These are phyloP conservation scores for Trachelipus rathkii DNA, from an alignment of 1,140 invertebrate genomes.

Conservation along the genomic window DNA sequence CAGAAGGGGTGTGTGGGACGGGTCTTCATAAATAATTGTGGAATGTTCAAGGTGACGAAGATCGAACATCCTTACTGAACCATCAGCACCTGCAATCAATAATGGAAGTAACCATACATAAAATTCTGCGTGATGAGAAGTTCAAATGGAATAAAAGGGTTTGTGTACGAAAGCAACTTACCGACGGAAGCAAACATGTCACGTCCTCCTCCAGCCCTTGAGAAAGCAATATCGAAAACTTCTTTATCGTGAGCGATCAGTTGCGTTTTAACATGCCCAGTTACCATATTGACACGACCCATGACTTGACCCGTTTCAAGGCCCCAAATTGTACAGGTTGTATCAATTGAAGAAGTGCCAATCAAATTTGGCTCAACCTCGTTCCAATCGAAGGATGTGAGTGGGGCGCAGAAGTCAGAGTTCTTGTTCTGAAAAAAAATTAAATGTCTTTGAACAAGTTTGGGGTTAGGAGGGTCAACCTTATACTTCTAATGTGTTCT, in stretches of 20 bases:
- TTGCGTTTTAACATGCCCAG: slow-evolving; percentile 97
- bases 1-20: slow-evolving; percentile 88
- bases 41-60: slow-evolving; percentile 96
- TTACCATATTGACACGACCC: slow-evolving; percentile 80
- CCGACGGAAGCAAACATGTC: slow-evolving; percentile 99
- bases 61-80: slow-evolving; percentile 98
- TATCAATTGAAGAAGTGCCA: slow-evolving; percentile 97
- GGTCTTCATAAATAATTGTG: slow-evolving; percentile 99
- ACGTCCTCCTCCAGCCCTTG: slow-evolving; percentile 90
- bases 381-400: slow-evolving; percentile 99
- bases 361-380: slow-evolving; percentile 98
- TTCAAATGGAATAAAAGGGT: too few relatives aligned
- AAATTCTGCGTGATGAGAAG: too few relatives aligned
- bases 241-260: slow-evolving; percentile 99
- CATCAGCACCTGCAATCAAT: slow-evolving; percentile 73
- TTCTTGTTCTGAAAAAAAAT: slow-evolving; percentile 75
- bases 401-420: slow-evolving; percentile 96
- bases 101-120: too few relatives aligned
- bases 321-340: slow-evolving; percentile 99
- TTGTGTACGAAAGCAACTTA: slow-evolving; percentile 47
- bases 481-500: too few relatives aligned
- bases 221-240: slow-evolving; percentile 99
- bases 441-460: too few relatives aligned
- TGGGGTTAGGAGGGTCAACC: too few relatives aligned
- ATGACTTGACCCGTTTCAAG: slow-evolving; percentile 77